Conservation (phyloP, 2,888 invertebrate genomes). For the Dioctria rufipes region DNA sequence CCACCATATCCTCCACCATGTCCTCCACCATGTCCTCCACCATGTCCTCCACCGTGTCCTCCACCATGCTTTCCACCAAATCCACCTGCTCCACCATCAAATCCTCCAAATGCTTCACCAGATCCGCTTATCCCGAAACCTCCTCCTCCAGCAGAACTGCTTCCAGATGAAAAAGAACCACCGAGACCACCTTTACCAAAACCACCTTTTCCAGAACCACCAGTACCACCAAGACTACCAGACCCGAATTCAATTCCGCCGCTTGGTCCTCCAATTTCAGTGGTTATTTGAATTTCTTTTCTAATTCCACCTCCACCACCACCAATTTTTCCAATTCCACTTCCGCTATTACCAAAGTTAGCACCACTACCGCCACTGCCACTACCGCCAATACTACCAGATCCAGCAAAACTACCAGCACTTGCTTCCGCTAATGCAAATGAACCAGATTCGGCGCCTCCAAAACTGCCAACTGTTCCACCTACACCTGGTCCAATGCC, state of each 20-base stretch:
- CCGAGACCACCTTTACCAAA: not conserved
- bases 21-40: not conserved
- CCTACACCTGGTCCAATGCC: not conserved
- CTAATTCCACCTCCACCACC: not conserved
- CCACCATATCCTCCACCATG: slow-evolving; percentile 7
- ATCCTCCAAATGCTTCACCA: not conserved
- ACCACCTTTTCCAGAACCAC: not conserved
- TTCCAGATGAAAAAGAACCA: not conserved
- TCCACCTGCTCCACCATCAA: not conserved
- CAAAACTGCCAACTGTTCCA: not conserved
- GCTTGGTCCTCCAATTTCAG: not conserved
- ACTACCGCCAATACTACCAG: not conserved
- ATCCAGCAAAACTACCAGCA: not conserved
- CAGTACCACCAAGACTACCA: not conserved
- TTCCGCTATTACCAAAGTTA: not conserved
- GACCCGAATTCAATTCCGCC: not conserved
- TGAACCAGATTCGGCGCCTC: not conserved
- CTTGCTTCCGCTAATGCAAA: not conserved
- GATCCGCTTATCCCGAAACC: not conserved
- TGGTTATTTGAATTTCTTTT: not conserved
- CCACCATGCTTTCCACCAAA: not conserved
- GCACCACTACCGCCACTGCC: not conserved
- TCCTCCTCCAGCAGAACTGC: not conserved
- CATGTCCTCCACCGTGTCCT: not conserved
- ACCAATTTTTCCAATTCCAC: not conserved